Conservation (phyloP, 2,797 vertebrate species). For the Bryconaethiops microstoma region DNA sequence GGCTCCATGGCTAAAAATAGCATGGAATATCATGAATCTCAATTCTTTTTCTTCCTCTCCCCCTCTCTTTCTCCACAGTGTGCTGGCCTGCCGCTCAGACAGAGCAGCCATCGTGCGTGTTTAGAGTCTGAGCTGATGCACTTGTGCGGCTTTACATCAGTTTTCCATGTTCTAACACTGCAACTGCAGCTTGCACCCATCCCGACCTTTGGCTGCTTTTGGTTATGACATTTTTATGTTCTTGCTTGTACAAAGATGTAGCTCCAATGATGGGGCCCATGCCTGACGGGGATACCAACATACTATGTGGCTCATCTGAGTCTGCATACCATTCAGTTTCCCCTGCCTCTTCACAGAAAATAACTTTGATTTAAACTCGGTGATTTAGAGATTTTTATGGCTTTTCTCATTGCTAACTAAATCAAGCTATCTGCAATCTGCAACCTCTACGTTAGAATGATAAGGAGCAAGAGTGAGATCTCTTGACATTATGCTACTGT, state of each 20-base stretch:
- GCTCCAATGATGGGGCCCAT: background rate
- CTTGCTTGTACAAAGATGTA: conserved; percentile 31
- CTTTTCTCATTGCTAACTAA: conserved; percentile 24
- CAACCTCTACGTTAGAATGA: conserved; percentile 23
- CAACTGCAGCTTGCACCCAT: background rate
- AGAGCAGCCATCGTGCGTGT: background rate
- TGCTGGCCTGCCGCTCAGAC: background rate
- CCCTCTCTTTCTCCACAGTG: conserved; percentile 46
- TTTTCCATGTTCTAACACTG: background rate
- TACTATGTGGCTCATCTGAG: conserved; percentile 57
- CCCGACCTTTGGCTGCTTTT: conserved; percentile 21
- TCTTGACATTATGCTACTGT: conserved; percentile 19
- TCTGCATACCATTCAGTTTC: background rate
- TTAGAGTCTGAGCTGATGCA: background rate
- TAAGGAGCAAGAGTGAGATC: conserved; percentile 58
- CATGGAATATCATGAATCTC: background rate
- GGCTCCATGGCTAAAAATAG: conserved; percentile 6
- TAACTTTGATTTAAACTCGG: background rate
- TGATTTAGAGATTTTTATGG: conserved; percentile 26
- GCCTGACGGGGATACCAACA: conserved; percentile 23
- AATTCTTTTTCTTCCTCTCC: conserved; percentile 25
- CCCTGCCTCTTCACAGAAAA: background rate
- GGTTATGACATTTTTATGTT: conserved; percentile 64
- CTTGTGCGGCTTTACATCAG: background rate
- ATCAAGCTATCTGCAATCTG: conserved; percentile 14